Base-by-base conservation (phyloP, 2,888 invertebrate genomes). In the Stenoptilia bipunctidactyla region DNA sequence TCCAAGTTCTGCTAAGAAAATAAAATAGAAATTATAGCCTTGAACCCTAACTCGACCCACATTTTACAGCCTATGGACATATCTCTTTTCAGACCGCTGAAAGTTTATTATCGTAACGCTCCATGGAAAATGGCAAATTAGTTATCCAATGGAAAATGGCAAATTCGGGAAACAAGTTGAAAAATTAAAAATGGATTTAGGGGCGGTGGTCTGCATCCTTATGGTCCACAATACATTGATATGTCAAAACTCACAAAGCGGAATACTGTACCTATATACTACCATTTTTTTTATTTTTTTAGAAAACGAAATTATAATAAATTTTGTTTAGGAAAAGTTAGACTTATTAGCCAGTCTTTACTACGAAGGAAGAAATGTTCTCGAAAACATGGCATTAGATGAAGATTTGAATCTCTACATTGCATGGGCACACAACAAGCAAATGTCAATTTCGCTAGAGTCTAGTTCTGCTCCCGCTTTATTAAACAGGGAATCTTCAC, bases 1-100 rank as follows among this genome's bases (percentile, higher is more conserved):
- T 48, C 47, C 20, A 42, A 50, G 40, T 56, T 52, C 49, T 57
- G 55, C 41, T 15, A 36, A 14, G 41, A 48, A 40, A 52, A 51
- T 43, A 44, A 45, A 15, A 55, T 53, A 38, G 47, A 49, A 44
- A 37, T 52, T 15, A 46, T 52, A 36, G 43, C 50, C n/a, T 39
- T 52, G 34, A 15, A 49, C 44, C 47, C 51, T 39, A 50, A 52
- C 37, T 35, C 38, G 14, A 51, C 49, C 10, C 50, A 50, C 27
- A 44, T 49, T 30, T 34, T 48, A 13, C 51, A 50, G 37, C 51
- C 50, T 27, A 49, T 51, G 48, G 49, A 48, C 39, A n/a, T 51
- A 5, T 44, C 48, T 13, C 36, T 48, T 15, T 55, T 52, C 27
- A 44, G 52, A 27, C 51, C 53, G n/a, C 33, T 53, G 15, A 53